Percentiles rank a stretch among this genome's conserved stretches.
phyloP scores from a whole-genome alignment of 2,888 invertebrate species.

The Micropterix aruncella region DNA sequence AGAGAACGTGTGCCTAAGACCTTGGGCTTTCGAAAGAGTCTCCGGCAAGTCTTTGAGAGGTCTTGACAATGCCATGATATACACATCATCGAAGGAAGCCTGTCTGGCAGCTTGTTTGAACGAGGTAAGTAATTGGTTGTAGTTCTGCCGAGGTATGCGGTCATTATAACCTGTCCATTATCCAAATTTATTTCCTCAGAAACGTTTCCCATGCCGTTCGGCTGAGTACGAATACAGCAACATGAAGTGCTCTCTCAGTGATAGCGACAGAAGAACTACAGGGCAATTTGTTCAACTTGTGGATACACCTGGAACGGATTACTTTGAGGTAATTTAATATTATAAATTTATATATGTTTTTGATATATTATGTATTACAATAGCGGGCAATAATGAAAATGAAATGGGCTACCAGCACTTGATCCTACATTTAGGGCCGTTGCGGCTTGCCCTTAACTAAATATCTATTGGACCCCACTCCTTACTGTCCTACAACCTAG shows the following conservation, averaged over 20 bases:
- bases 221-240: slow-evolving; percentile 90
- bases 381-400: no score
- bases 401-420: no score
- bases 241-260: slow-evolving; percentile 81
- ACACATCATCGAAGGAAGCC: slow-evolving; percentile 88
- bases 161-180: not conserved
- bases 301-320: slow-evolving; percentile 55
- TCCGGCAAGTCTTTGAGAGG: slow-evolving; percentile 87
- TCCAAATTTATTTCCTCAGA: slow-evolving; percentile 28
- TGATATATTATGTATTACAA: no score
- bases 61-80: slow-evolving; percentile 81
- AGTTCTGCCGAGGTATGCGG: not conserved
- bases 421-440: no score
- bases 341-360: no score
- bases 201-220: slow-evolving; percentile 82
- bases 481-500: no score
- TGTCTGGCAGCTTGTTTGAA: slow-evolving; percentile 86
- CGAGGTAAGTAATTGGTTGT: slow-evolving; percentile 65
- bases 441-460: no score
- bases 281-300: slow-evolving; percentile 82
- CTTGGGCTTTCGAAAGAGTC: slow-evolving; percentile 88
- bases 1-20: slow-evolving; percentile 81
- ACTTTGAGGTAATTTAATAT: slow-evolving; percentile 27
- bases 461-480: no score
- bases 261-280: slow-evolving; percentile 77